A percentile compares a stretch with the other conserved stretches of the same genome.
Evolutionary conservation across 2,888 invertebrate genomes (phyloP).

Genomic region (Taenaris catops): DNA sequence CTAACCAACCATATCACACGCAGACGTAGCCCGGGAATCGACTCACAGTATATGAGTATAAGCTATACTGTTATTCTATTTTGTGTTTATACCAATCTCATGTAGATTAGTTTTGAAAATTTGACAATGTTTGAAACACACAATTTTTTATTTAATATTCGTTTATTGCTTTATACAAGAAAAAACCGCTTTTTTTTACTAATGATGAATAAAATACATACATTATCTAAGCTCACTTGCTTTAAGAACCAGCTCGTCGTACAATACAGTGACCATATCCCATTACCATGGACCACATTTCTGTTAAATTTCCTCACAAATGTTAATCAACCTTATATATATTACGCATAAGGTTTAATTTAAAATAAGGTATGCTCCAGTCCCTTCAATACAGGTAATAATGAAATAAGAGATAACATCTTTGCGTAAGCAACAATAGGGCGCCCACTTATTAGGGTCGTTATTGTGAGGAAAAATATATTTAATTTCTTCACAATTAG

Average conservation of each 20-base stretch:
- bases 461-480: conserved; percentile 28
- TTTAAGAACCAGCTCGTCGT: conserved; percentile 20
- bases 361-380: conserved; percentile 24
- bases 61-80: too few relatives aligned
- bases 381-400: conserved; percentile 67
- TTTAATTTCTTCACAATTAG: conserved; percentile 23
- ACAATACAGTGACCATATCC: conserved; percentile 20
- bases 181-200: too few relatives aligned
- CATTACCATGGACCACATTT: conserved; percentile 21
- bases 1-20: too few relatives aligned
- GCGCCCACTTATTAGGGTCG: conserved; percentile 54
- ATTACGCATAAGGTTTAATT: conserved; percentile 28
- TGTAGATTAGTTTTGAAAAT: too few relatives aligned
- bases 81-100: too few relatives aligned
- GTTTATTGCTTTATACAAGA: too few relatives aligned
- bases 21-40: too few relatives aligned
- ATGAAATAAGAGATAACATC: conserved; percentile 75
- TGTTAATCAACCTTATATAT: conserved; percentile 19
- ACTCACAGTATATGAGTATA: too few relatives aligned
- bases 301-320: conserved; percentile 4
- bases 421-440: conserved; percentile 73
- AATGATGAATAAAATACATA: too few relatives aligned
- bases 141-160: too few relatives aligned
- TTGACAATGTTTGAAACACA: too few relatives aligned
- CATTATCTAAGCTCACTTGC: conserved; percentile 14